Evolutionary conservation across 1,140 invertebrate genomes (phyloP), one percentile per base, ranked within the genome.

Genomic region (Anoplophora glabripennis): DNA sequence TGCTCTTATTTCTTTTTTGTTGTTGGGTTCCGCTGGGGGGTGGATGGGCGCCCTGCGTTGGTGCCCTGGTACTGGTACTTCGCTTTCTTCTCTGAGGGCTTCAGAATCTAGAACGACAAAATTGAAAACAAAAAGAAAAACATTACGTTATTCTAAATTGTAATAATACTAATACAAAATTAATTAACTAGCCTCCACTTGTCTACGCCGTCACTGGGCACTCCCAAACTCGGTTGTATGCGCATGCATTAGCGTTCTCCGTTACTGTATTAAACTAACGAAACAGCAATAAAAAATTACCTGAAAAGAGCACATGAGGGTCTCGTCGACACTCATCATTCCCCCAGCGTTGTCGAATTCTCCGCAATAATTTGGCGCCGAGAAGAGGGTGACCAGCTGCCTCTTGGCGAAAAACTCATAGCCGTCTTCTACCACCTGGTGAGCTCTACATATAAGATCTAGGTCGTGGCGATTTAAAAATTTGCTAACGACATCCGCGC

Each of bases 301-400:
- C 69, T 86, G 84, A 75, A 86, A 99, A 70, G 96, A 98, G 83
- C 97, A 99, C 96, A 99, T 99, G 10, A 99, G 83, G 56, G 95
- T 96, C 74, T 99, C 96, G 78, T 99, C 97, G 11, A 99, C 96
- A 70, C 93, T 96, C 96, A 99, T 99, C 96, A 99, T 99, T 59
- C 94, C 96, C 64, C 74, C 74, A 21, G 74, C 74, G 51, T 75
- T 93, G 72, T 92, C 89, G 75, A 93, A 93, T 75, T 93, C 90
- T 15, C 90, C 92, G 75, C 90, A 93, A 76, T 94, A 94, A 69
- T 93, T 93, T 14, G 89, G 89, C 35, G 89, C 89, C 21, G 86
- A 89, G 72, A 97, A 97, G 14, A 97, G 77, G n/a, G 94, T 97
- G 2, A 97, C 93, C 63, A 96, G 79, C 73, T 93, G 90, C 61